phyloP scores from a whole-genome alignment of 2,888 invertebrate species.

The Cryptus viduatorius region DNA sequence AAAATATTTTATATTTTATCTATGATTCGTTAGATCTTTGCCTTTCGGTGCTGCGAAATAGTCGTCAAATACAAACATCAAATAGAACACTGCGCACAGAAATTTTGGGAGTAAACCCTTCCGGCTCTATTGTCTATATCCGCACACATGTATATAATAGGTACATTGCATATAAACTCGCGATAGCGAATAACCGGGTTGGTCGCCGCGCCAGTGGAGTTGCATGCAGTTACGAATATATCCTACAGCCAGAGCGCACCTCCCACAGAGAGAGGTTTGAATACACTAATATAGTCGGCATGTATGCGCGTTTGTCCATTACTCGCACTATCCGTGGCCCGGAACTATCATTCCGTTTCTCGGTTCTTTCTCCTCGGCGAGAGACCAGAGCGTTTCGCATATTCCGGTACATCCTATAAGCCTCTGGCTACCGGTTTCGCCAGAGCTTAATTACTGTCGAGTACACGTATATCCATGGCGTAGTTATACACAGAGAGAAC shows the following conservation, averaged over 20 bases:
- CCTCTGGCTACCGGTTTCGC: conserved; percentile 28
- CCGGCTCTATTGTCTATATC: neutral
- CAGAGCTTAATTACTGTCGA: conserved; percentile 57
- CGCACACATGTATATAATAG: neutral
- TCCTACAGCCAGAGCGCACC: neutral
- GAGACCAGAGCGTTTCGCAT: neutral
- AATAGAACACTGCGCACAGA: neutral
- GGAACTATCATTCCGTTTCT: conserved; percentile 30
- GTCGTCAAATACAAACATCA: neutral
- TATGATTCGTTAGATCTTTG: neutral
- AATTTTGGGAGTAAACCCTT: neutral
- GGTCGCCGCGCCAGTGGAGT: neutral
- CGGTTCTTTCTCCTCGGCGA: conserved; percentile 24
- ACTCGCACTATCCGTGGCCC: conserved; percentile 28
- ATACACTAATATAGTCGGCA: conserved; percentile 12
- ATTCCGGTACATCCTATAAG: conserved; percentile 16
- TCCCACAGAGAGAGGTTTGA: neutral
- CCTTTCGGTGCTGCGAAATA: neutral
- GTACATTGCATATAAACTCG: neutral
- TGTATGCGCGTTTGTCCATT: conserved; percentile 37
- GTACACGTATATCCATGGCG: neutral
- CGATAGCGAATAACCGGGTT: neutral
- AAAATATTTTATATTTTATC: neutral
- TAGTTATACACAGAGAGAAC: neutral
- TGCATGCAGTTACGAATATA: conserved; percentile 8